Conservation (phyloP, 2,113 vertebrate species). For the Phaetusa simplex region DNA sequence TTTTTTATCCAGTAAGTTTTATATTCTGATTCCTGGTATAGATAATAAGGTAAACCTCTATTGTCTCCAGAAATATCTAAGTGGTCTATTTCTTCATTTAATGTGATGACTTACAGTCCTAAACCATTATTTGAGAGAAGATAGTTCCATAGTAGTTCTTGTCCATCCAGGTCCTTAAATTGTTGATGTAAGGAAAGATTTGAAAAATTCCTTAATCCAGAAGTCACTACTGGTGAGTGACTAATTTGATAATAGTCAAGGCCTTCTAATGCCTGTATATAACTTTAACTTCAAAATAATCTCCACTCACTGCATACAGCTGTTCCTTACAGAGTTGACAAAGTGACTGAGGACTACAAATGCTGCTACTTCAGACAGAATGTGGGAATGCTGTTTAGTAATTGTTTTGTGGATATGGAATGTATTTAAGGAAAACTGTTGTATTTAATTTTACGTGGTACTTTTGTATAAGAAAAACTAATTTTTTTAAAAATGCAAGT, state of each 20-base stretch:
- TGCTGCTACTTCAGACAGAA: neutral
- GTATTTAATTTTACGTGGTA: neutral
- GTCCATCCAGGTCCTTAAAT: neutral
- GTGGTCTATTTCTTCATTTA: neutral
- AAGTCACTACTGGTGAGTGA: neutral
- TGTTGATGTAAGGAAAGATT: neutral
- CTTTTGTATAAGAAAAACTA: neutral
- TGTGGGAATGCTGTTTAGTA: neutral
- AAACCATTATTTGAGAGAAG: neutral
- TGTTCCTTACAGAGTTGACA: neutral
- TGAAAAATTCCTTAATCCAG: neutral
- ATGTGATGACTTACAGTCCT: neutral
- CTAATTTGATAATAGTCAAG: neutral
- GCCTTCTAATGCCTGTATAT: neutral
- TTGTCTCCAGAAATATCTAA: neutral
- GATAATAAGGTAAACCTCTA: neutral
- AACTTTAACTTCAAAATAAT: neutral
- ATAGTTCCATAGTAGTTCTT: neutral
- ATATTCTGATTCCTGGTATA: neutral
- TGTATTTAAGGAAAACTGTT: neutral
- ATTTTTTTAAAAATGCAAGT: neutral
- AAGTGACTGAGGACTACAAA: neutral
- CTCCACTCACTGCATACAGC: neutral
- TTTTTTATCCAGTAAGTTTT: neutral
- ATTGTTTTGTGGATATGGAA: neutral